Conservation (phyloP, 92 coral and sea anemone species). For the Actinostola sp. region DNA sequence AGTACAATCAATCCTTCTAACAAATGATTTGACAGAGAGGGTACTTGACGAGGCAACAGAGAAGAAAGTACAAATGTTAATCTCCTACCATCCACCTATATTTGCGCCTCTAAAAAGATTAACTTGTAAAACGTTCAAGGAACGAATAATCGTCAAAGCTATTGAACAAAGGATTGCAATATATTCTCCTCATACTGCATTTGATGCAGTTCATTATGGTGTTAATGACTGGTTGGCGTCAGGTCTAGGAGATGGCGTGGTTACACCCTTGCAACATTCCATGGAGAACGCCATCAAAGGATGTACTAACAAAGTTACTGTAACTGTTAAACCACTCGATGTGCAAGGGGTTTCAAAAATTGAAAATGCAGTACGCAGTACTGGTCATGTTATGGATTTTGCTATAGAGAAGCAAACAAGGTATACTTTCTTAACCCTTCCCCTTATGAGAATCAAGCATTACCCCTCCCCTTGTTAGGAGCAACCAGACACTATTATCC, state of each 20-base stretch:
- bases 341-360: conserved; percentile 34
- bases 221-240: conserved; percentile 98
- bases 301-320: conserved; percentile 17
- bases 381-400: conserved; percentile 38
- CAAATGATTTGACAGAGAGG: conserved; percentile 89
- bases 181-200: conserved; percentile 96
- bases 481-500: too few relatives aligned
- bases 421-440: background rate
- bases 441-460: too few relatives aligned
- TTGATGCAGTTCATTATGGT: conserved; percentile 95
- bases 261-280: conserved; percentile 60
- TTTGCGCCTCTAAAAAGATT: conserved; percentile 86
- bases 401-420: conserved; percentile 4
- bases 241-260: conserved; percentile 76
- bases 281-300: conserved; percentile 29
- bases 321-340: conserved; percentile 7
- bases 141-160: conserved; percentile 84
- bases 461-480: too few relatives aligned
- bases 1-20: conserved; percentile 79
- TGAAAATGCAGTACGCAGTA: conserved; percentile 20
- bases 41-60: conserved; percentile 90
- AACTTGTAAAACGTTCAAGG: conserved; percentile 76
- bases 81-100: conserved; percentile 97
- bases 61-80: conserved; percentile 69
- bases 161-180: conserved; percentile 87